Conservation (phyloP, 2,113 vertebrate species). For the Oceanites oceanicus region DNA sequence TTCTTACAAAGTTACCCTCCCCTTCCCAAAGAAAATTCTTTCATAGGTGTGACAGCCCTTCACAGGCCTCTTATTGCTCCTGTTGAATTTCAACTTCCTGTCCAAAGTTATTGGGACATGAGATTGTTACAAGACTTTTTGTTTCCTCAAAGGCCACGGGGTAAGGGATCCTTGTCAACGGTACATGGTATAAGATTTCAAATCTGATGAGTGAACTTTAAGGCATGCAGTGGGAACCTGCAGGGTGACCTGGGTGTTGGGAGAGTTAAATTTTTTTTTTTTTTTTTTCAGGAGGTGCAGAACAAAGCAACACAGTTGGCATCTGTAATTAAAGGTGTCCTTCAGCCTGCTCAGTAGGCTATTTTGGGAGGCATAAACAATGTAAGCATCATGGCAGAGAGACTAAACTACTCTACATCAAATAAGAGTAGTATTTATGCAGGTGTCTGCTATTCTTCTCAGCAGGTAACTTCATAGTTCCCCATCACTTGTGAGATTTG, state of each 20-base stretch:
- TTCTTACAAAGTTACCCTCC: background rate
- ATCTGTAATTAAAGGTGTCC: background rate
- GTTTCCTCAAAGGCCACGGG: background rate
- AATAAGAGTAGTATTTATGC: background rate
- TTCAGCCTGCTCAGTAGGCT: background rate
- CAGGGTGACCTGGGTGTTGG: background rate
- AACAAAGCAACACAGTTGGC: background rate
- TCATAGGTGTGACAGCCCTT: background rate
- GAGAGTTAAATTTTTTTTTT: background rate
- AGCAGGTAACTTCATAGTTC: background rate
- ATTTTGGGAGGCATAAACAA: background rate
- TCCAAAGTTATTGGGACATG: background rate
- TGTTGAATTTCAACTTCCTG: background rate
- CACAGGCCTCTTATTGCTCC: background rate
- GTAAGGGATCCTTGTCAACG: background rate
- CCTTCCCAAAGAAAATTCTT: background rate
- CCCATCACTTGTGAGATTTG: background rate
- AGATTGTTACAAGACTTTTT: background rate
- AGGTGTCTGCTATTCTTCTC: background rate
- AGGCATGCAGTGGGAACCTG: background rate
- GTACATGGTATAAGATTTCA: background rate
- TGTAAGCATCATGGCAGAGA: background rate
- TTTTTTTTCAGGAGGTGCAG: background rate
- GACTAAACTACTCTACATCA: background rate
- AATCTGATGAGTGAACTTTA: background rate